phyloP scores from a whole-genome alignment of 2,113 vertebrate species.

The Danionella cerebrum region DNA sequence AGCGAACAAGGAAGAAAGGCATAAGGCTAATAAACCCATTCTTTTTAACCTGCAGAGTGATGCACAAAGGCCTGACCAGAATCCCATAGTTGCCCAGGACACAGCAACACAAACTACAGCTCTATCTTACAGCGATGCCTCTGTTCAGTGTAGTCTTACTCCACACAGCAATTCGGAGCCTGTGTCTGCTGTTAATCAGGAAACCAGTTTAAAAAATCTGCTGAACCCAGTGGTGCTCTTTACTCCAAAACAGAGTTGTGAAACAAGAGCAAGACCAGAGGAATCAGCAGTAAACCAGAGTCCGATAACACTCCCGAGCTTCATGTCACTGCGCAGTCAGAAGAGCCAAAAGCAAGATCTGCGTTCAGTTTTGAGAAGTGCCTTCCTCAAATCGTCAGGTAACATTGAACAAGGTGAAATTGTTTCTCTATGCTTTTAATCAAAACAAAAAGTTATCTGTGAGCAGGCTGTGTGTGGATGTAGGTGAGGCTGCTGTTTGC shows the following conservation, averaged over 20 bases:
- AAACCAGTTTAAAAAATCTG: no score
- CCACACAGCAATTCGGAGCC: conserved; percentile 48
- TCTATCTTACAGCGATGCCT: conserved; percentile 44
- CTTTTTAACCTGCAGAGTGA: conserved; percentile 12
- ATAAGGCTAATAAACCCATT: not conserved
- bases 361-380: not conserved
- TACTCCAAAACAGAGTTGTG: not conserved
- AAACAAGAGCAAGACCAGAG: conserved; percentile 1
- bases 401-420: not conserved
- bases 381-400: conserved; percentile 32
- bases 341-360: not conserved
- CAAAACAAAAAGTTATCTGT: no score
- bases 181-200: conserved; percentile 4
- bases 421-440: no score
- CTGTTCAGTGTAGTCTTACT: conserved; percentile 60
- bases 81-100: conserved; percentile 35
- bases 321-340: not conserved
- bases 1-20: not conserved
- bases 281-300: conserved; percentile 7
- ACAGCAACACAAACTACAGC: conserved; percentile 62
- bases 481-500: no score
- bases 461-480: no score
- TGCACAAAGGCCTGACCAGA: not conserved
- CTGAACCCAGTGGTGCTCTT: not conserved
- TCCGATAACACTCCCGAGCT: not conserved